These are phyloP conservation scores for Megalurothrips usitatus DNA, from an alignment of 2,888 invertebrate species.

Conservation along the genomic window DNA sequence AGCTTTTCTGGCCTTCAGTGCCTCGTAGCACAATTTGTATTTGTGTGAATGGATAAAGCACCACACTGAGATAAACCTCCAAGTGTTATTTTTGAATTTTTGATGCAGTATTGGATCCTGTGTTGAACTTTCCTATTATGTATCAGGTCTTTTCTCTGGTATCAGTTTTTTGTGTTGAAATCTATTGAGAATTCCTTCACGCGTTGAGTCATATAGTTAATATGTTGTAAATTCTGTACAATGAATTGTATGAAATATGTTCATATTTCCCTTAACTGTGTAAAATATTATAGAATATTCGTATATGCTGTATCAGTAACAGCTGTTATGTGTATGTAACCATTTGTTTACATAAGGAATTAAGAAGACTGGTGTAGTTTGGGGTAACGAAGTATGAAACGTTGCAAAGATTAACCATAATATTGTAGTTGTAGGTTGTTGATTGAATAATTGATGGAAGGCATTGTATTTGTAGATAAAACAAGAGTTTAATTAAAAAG, in stretches of 20 bases:
- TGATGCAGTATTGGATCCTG: too few relatives aligned
- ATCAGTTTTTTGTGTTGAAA: too few relatives aligned
- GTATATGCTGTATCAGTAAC: not conserved
- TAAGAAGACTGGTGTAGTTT: slow-evolving; percentile 25
- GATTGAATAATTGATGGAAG: not conserved
- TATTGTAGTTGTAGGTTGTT: slow-evolving; percentile 18
- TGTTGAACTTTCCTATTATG: too few relatives aligned
- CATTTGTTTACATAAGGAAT: slow-evolving; percentile 2
- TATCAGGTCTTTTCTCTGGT: too few relatives aligned
- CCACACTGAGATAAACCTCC: too few relatives aligned
- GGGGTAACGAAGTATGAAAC: not conserved
- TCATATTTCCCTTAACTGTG: not conserved
- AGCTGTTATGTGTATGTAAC: not conserved
- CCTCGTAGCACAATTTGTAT: too few relatives aligned
- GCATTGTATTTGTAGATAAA: slow-evolving; percentile 22
- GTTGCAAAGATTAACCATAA: slow-evolving; percentile 23
- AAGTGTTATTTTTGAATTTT: too few relatives aligned
- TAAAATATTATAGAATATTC: not conserved
- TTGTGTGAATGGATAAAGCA: too few relatives aligned
- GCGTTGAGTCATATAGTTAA: not conserved
- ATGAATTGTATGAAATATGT: not conserved
- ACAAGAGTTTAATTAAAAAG: not conserved
- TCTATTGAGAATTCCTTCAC: too few relatives aligned
- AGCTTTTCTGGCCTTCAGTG: too few relatives aligned
- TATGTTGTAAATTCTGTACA: slow-evolving; percentile 6